phyloP scores from a whole-genome alignment of 30 jellyfish, hydroid and myxozoan species.

The Aurelia coerulea region DNA sequence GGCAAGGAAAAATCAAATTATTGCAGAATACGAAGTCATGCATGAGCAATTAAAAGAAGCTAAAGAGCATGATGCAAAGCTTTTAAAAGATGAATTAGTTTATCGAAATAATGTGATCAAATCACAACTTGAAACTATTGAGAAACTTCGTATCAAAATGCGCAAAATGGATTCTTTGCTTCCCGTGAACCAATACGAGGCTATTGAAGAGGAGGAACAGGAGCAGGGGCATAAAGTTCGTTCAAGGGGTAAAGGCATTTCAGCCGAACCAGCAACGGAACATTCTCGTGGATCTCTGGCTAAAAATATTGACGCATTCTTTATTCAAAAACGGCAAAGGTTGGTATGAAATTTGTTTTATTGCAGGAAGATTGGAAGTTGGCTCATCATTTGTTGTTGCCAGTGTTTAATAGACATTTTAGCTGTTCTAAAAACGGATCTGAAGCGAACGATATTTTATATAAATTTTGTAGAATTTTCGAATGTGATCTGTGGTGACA shows the following conservation, averaged over 20 bases:
- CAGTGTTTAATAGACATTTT: too few relatives aligned
- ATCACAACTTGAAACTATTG: slow-evolving; percentile 60
- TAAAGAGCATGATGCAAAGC: slow-evolving; percentile 32
- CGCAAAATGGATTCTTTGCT: slow-evolving; percentile 66
- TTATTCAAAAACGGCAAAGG: slow-evolving; percentile 68
- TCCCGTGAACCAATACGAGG: slow-evolving; percentile 66
- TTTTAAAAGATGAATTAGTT: slow-evolving; percentile 48
- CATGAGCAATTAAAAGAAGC: background rate
- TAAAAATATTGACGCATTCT: slow-evolving; percentile 46
- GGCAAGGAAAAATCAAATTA: slow-evolving; percentile 49
- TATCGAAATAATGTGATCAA: slow-evolving; percentile 61
- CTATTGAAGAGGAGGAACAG: slow-evolving; percentile 7
- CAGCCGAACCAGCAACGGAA: slow-evolving; percentile 70
- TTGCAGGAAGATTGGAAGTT: too few relatives aligned
- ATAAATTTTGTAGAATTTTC: too few relatives aligned
- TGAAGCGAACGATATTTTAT: too few relatives aligned
- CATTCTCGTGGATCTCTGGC: slow-evolving; percentile 8
- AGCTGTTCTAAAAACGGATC: too few relatives aligned
- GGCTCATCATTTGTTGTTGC: too few relatives aligned
- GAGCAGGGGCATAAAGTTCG: slow-evolving; percentile 37
- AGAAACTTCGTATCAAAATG: slow-evolving; percentile 43
- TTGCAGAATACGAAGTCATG: slow-evolving; percentile 50
- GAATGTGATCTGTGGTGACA: too few relatives aligned
- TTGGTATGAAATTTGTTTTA: background rate
- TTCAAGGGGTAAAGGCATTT: slow-evolving; percentile 64